Evolutionary conservation across 2,797 vertebrate genomes (phyloP).

Genomic region (Enteromius anoplus): DNA sequence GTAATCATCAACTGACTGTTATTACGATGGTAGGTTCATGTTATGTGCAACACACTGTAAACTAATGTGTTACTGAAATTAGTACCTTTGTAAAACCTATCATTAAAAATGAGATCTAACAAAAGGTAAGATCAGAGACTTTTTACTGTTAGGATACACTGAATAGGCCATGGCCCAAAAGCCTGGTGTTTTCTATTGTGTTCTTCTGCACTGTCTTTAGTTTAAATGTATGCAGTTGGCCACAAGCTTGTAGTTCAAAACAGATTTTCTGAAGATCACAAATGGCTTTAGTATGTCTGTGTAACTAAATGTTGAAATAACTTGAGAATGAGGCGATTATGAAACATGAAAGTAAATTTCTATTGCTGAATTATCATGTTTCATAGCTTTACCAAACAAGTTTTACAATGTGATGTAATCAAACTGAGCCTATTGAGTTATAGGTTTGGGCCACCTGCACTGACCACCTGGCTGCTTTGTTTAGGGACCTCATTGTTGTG

Average conservation of each 20-base stretch:
- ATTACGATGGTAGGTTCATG: neutral
- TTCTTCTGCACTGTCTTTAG: slow-evolving; percentile 17
- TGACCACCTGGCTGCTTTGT: slow-evolving; percentile 75
- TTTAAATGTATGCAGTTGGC: slow-evolving; percentile 30
- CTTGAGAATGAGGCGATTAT: slow-evolving; percentile 42
- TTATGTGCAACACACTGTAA: neutral
- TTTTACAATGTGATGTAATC: slow-evolving; percentile 67
- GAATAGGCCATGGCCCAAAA: slow-evolving; percentile 10
- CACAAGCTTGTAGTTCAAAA: slow-evolving; percentile 45
- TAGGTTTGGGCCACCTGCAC: slow-evolving; percentile 65
- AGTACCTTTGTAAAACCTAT: neutral
- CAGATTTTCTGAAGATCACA: slow-evolving; percentile 46
- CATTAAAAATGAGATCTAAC: neutral
- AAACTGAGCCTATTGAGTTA: slow-evolving; percentile 58
- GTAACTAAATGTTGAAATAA: slow-evolving; percentile 43
- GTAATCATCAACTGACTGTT: neutral
- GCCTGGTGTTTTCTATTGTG: slow-evolving; percentile 26
- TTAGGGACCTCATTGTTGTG: slow-evolving; percentile 55
- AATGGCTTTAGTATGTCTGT: slow-evolving; percentile 39
- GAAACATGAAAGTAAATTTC: slow-evolving; percentile 34
- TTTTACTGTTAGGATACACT: neutral
- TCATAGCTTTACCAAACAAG: slow-evolving; percentile 49
- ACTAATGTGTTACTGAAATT: neutral
- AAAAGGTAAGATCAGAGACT: slow-evolving; percentile 32
- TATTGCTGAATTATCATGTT: slow-evolving; percentile 28